These are phyloP conservation scores for Aphaenogaster ashmeadi DNA, from an alignment of 1,140 invertebrate genomes.

Conservation along the genomic window DNA sequence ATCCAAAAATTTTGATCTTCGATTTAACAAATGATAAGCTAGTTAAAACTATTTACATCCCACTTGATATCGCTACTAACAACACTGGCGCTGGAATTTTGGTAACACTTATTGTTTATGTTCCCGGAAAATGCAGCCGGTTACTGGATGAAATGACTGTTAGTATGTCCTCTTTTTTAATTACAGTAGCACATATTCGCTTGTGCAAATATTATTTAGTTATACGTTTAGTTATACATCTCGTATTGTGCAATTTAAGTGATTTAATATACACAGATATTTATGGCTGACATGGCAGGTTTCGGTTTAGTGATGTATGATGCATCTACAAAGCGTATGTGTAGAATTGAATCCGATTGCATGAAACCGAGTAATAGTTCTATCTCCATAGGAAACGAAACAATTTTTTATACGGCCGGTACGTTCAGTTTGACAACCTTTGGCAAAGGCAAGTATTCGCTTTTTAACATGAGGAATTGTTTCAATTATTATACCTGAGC, in stretches of 20 bases:
- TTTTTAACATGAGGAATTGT: background rate
- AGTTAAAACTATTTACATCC: background rate
- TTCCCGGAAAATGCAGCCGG: no score
- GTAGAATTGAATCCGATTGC: background rate
- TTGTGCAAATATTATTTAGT: background rate
- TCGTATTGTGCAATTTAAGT: background rate
- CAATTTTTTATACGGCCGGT: background rate
- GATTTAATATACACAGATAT: background rate
- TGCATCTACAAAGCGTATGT: background rate
- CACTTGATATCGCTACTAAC: background rate
- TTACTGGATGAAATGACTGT: background rate
- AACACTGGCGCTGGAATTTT: background rate
- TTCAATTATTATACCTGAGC: background rate
- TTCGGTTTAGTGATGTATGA: background rate
- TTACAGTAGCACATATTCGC: background rate
- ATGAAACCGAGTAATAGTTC: background rate
- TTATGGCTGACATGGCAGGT: background rate
- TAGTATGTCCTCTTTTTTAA: background rate
- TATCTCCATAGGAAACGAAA: background rate
- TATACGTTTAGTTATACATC: background rate
- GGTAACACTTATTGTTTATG: background rate
- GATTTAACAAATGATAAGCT: background rate
- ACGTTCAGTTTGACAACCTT: background rate
- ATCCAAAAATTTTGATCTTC: conserved; percentile 29
- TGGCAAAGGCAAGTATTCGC: background rate